phyloP scores from a whole-genome alignment of 2,888 invertebrate genomes.

The Drosophila hamatofila region DNA sequence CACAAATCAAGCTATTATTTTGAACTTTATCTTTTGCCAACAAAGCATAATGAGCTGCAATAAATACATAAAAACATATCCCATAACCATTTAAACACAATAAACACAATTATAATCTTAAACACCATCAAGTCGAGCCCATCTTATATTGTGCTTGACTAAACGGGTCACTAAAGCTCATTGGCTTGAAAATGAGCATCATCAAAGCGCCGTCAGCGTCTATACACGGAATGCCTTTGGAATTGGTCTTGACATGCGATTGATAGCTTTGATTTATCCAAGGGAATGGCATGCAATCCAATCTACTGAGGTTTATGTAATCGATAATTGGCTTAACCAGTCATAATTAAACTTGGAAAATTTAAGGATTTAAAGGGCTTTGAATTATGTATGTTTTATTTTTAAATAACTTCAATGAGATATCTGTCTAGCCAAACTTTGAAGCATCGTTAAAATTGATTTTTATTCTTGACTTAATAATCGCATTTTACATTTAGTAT shows the following conservation, averaged over 20 bases:
- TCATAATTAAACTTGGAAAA: neutral
- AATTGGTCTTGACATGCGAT: constrained; percentile 4
- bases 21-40: neutral
- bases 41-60: neutral
- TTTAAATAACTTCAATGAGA: neutral
- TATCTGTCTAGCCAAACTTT: too few relatives aligned
- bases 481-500: neutral
- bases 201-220: constrained; percentile 40
- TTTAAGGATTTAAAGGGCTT: neutral
- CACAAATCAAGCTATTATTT: neutral
- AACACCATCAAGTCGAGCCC: neutral
- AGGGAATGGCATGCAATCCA: neutral
- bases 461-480: neutral
- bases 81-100: neutral
- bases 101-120: neutral
- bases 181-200: constrained; percentile 47
- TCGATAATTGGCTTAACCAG: neutral
- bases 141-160: constrained; percentile 20
- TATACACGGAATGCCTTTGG: neutral
- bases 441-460: neutral
- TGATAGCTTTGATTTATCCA: constrained; percentile 3
- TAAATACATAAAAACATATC: neutral
- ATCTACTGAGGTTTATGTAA: neutral
- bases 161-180: constrained; percentile 17
- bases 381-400: neutral